Conservation (phyloP, 2,888 invertebrate genomes). For the Tyria jacobaeae region DNA sequence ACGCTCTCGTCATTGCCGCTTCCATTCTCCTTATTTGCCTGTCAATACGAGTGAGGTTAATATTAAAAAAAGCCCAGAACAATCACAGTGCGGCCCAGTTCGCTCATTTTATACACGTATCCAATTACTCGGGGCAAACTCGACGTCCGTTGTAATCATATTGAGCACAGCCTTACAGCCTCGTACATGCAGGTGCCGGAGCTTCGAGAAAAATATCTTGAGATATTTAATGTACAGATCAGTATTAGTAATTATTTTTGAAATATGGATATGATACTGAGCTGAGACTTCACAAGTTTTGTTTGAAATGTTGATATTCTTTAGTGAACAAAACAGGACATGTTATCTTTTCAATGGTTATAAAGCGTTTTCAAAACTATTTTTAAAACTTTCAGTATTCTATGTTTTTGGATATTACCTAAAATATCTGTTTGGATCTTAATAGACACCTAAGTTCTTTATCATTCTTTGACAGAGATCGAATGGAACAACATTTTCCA, state of each 20-base stretch:
- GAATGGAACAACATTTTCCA: neutral
- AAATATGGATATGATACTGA: no score
- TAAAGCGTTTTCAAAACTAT: no score
- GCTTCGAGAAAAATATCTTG: slow-evolving; percentile 8
- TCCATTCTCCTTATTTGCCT: slow-evolving; percentile 27
- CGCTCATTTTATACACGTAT: slow-evolving; percentile 73
- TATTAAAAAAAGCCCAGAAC: slow-evolving; percentile 79
- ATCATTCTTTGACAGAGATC: neutral
- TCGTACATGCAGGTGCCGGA: slow-evolving; percentile 16
- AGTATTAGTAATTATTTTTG: neutral
- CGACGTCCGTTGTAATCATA: slow-evolving; percentile 30
- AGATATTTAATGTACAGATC: slow-evolving; percentile 3
- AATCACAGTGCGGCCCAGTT: slow-evolving; percentile 69
- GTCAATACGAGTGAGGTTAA: slow-evolving; percentile 57
- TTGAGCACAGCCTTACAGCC: slow-evolving; percentile 18
- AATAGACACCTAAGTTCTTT: neutral
- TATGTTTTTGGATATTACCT: neutral
- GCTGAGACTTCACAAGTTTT: no score
- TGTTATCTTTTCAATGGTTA: no score
- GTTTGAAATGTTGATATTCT: no score
- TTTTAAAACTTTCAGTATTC: no score
- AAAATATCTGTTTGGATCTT: neutral
- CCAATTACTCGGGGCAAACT: slow-evolving; percentile 68
- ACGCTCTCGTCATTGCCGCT: slow-evolving; percentile 10
- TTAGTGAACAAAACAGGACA: no score